Evolutionary conservation across 2,888 invertebrate genomes (phyloP).

Genomic region (Brachypterus glaber): DNA sequence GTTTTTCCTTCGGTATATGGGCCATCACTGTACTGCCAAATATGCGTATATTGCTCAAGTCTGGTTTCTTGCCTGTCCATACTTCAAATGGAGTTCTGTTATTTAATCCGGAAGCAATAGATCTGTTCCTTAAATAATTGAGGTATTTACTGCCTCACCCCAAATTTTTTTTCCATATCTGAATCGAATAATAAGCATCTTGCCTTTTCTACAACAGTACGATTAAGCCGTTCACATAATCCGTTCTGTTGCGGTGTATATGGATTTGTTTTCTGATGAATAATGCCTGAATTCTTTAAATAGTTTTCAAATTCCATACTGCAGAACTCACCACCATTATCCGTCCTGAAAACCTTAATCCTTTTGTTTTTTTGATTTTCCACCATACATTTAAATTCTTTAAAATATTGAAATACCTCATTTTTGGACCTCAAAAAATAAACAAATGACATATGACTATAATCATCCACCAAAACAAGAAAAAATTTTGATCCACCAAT

Average conservation of each 20-base stretch:
- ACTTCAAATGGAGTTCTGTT: conserved; percentile 14
- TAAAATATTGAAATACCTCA: conserved; percentile 23
- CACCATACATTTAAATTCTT: conserved; percentile 24
- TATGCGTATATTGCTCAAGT: conserved; percentile 28
- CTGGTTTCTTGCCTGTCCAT: conserved; percentile 25
- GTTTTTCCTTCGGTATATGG: conserved; percentile 28
- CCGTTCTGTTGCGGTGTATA: conserved; percentile 27
- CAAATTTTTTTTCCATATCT: conserved; percentile 15
- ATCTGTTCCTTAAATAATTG: conserved; percentile 18
- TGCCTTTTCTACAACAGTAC: conserved; percentile 23
- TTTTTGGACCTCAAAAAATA: conserved; percentile 24
- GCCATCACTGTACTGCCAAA: conserved; percentile 32
- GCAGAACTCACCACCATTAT: conserved; percentile 18
- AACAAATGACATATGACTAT: conserved; percentile 20
- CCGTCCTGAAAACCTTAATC: conserved; percentile 25
- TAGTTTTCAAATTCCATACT: conserved; percentile 17
- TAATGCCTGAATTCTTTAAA: conserved; percentile 23
- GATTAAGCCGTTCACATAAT: conserved; percentile 20
- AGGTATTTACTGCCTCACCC: conserved; percentile 20
- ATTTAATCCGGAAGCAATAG: not conserved
- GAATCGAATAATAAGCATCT: conserved; percentile 18
- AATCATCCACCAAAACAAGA: conserved; percentile 29
- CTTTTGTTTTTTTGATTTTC: conserved; percentile 25
- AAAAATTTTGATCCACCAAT: conserved; percentile 23
- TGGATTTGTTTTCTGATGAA: conserved; percentile 22